A percentile compares a stretch with the other conserved stretches of the same genome.
These are phyloP conservation scores for Spheniscus humboldti DNA, from an alignment of 2,797 vertebrate genomes.

Conservation along the genomic window DNA sequence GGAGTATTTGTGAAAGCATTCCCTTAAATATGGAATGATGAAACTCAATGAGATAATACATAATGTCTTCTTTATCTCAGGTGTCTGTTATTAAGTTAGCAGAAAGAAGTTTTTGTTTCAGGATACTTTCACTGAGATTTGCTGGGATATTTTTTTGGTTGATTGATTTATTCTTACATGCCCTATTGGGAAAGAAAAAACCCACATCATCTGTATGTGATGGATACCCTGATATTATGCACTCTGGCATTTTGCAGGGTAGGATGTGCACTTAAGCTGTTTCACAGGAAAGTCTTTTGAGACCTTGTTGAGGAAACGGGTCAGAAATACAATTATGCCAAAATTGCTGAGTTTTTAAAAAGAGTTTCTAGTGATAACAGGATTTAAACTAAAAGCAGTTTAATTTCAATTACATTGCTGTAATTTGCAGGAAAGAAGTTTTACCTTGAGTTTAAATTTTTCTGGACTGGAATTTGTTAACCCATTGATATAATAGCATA, in stretches of 20 bases:
- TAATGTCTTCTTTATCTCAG: neutral
- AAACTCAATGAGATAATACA: neutral
- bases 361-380: constrained; percentile 64
- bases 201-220: neutral
- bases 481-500: neutral
- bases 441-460: neutral
- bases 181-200: neutral
- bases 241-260: neutral
- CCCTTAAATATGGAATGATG: neutral
- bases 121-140: neutral
- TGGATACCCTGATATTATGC: neutral
- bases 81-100: neutral
- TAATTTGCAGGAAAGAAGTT: constrained; percentile 25
- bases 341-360: constrained; percentile 45
- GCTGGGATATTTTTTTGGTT: neutral
- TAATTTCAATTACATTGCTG: constrained; percentile 16
- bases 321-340: constrained; percentile 50
- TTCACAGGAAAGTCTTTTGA: constrained; percentile 56
- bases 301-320: constrained; percentile 61
- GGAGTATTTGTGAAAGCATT: neutral
- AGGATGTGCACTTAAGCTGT: constrained; percentile 40
- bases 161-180: neutral
- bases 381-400: constrained; percentile 28
- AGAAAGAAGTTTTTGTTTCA: neutral
- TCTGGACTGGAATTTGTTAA: constrained; percentile 14